Conservation (phyloP, 2,797 vertebrate genomes). For the Gadopsis bispinosus region DNA sequence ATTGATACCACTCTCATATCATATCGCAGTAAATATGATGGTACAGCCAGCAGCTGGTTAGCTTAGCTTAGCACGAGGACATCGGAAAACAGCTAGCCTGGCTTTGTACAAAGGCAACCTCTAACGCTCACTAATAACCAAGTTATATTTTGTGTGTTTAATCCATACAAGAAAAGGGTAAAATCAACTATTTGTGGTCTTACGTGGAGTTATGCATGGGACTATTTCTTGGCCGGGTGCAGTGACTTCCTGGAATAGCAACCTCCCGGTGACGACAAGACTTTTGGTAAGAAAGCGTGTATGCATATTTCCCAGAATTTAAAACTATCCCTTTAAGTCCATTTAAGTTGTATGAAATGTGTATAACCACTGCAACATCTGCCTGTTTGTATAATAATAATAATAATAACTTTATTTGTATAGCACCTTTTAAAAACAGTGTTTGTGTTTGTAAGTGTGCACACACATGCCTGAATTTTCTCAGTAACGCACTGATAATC, state of each 20-base stretch:
- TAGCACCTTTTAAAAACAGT: too few species aligned
- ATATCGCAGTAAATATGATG: background rate
- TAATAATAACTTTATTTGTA: too few species aligned
- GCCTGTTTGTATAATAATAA: background rate
- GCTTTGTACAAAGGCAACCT: background rate
- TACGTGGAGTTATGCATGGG: background rate
- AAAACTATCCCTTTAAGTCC: background rate
- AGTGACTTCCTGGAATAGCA: background rate
- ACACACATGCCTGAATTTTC: background rate
- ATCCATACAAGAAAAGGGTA: background rate
- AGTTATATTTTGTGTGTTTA: background rate
- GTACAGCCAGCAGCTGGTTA: background rate
- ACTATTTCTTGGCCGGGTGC: background rate
- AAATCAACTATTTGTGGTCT: background rate
- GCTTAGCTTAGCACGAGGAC: background rate
- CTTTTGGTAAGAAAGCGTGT: background rate
- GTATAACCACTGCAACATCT: background rate
- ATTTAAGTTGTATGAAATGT: background rate
- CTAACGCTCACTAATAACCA: background rate
- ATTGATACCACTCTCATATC: background rate
- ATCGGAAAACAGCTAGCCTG: background rate
- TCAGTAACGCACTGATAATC: conserved; percentile 20
- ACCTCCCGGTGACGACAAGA: background rate
- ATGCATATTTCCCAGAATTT: background rate
- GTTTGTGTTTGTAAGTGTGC: background rate